Evolutionary conservation across 2,113 vertebrate genomes (phyloP).

Genomic region (Danionella cerebrum): DNA sequence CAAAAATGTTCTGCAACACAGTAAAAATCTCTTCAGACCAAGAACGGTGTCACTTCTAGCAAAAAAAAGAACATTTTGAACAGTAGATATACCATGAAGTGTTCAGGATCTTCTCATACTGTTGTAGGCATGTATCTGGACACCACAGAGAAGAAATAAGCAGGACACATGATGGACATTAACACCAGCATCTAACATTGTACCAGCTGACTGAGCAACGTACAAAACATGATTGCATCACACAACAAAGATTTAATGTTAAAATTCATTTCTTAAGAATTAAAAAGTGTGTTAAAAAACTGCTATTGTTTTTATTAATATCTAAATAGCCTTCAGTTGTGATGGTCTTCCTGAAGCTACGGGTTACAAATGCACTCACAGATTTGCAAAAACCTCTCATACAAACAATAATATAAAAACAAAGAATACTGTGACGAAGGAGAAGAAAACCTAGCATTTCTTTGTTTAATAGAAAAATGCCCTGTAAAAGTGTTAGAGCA

Average conservation of each 20-base stretch:
- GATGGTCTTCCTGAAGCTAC: too few relatives aligned
- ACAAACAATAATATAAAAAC: slow-evolving; percentile 2
- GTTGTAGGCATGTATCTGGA: neutral
- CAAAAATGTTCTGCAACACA: neutral
- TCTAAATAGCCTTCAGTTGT: too few relatives aligned
- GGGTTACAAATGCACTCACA: neutral
- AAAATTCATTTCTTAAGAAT: too few relatives aligned
- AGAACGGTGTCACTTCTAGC: neutral
- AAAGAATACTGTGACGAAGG: slow-evolving; percentile 41
- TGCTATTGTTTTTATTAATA: too few relatives aligned
- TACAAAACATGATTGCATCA: too few relatives aligned
- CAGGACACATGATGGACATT: neutral
- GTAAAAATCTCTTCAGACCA: neutral
- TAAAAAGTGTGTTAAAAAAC: too few relatives aligned
- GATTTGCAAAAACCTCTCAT: neutral
- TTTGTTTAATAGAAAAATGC: slow-evolving; percentile 39
- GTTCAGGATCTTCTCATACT: neutral
- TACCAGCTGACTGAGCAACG: neutral
- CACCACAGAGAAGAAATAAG: neutral
- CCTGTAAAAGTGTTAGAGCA: slow-evolving; percentile 50
- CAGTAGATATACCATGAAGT: neutral
- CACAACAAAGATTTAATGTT: too few relatives aligned
- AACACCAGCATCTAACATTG: too few relatives aligned
- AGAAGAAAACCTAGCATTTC: slow-evolving; percentile 34
- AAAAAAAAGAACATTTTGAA: neutral